A percentile compares a stretch with the other conserved stretches of the same genome.
Conservation (phyloP, 2,113 vertebrate species). For the Pelodiscus sinensis region DNA sequence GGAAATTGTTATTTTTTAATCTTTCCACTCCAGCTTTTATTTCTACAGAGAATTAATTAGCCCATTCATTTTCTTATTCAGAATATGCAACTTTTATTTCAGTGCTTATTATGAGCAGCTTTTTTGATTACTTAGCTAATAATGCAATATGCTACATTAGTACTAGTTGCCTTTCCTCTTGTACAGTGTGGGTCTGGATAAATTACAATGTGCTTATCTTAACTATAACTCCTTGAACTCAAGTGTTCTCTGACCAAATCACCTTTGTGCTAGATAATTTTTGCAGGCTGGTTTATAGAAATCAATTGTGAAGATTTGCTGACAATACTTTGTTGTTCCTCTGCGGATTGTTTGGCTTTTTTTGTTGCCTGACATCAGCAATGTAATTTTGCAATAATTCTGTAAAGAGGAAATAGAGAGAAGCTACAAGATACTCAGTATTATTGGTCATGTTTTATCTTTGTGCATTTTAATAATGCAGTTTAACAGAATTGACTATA, state of each 20-base stretch:
- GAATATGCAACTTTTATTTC: neutral
- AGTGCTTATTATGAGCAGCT: neutral
- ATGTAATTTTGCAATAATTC: neutral
- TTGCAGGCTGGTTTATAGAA: neutral
- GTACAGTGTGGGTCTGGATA: neutral
- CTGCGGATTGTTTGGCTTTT: neutral
- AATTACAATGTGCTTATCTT: neutral
- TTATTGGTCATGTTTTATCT: neutral
- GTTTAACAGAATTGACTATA: neutral
- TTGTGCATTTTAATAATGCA: neutral
- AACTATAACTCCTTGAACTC: neutral
- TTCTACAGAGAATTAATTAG: constrained; percentile 30
- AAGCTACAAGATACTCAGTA: neutral
- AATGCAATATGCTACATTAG: neutral
- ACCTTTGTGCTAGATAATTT: neutral
- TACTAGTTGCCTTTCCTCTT: neutral
- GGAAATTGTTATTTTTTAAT: neutral
- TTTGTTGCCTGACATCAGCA: neutral
- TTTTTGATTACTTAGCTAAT: neutral
- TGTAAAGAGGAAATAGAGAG: constrained; percentile 7
- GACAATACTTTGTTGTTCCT: neutral
- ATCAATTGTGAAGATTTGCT: neutral
- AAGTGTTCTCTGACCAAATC: neutral
- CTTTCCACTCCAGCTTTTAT: constrained; percentile 6
- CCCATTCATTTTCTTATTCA: neutral